A percentile compares a stretch with the other conserved stretches of the same genome.
Conservation (phyloP, 2,113 vertebrate genomes). For the Pteruthius melanotis region DNA sequence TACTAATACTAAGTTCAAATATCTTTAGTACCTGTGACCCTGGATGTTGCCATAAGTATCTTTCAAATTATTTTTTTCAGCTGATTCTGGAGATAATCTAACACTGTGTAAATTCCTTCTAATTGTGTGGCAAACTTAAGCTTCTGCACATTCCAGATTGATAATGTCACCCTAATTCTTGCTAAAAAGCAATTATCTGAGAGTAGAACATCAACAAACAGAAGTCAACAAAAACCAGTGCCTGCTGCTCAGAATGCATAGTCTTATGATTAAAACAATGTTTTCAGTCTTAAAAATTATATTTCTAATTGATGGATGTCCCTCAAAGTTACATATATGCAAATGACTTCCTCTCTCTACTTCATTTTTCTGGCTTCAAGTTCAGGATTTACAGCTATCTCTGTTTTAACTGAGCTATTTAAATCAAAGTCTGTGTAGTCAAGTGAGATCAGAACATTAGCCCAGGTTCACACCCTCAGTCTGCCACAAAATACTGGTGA, state of each 20-base stretch:
- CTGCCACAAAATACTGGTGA: neutral
- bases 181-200: neutral
- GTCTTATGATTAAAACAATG: neutral
- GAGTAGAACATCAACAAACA: neutral
- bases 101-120: neutral
- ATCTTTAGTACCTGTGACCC: neutral
- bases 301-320: neutral
- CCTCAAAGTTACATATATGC: neutral
- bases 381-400: neutral
- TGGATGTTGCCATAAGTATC: neutral
- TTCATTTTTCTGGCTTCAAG: neutral
- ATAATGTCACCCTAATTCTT: neutral
- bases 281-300: neutral
- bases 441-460: neutral
- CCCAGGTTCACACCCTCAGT: neutral
- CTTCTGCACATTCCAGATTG: neutral
- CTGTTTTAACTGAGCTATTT: neutral
- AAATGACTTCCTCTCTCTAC: neutral
- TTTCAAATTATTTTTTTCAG: neutral
- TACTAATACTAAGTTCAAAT: neutral
- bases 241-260: neutral
- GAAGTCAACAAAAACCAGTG: neutral
- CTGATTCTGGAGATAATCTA: neutral
- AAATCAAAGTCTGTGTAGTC: neutral
- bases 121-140: neutral